Conservation (phyloP, 2,888 invertebrate genomes). For the Archips crataeganus region DNA sequence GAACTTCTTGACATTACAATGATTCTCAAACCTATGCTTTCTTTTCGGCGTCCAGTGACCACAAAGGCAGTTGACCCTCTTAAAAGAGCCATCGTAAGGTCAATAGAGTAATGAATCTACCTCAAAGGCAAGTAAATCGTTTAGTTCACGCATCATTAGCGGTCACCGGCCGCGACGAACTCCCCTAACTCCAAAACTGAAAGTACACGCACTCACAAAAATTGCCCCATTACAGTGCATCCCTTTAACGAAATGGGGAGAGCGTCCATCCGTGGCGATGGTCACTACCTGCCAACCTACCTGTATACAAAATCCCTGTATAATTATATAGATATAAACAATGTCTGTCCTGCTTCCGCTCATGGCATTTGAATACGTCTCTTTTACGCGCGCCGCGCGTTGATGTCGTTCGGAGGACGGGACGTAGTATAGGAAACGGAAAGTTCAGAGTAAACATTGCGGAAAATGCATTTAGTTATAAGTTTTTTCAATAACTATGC, state of each 20-base stretch:
- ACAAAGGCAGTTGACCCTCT: not conserved
- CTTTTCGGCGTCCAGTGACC: not conserved
- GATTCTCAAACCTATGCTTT: not conserved
- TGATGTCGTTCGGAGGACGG: constrained; percentile 77
- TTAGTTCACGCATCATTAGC: constrained; percentile 76
- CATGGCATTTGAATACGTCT: constrained; percentile 58
- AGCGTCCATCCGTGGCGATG: constrained; percentile 77
- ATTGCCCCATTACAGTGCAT: constrained; percentile 67
- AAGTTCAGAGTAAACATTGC: constrained; percentile 48
- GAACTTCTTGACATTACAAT: not conserved
- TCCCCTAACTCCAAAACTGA: constrained; percentile 65
- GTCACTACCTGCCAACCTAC: constrained; percentile 72
- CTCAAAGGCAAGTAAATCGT: constrained; percentile 54
- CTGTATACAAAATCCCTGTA: constrained; percentile 78
- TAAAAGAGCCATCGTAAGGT: constrained; percentile 7
- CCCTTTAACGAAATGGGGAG: constrained; percentile 76
- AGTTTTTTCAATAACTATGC: not conserved
- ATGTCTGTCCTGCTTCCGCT: constrained; percentile 71
- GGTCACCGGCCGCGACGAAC: constrained; percentile 71
- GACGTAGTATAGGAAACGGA: constrained; percentile 57
- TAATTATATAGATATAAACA: constrained; percentile 74
- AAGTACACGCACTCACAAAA: constrained; percentile 65
- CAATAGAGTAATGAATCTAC: constrained; percentile 29
- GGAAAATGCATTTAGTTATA: constrained; percentile 1
- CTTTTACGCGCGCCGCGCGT: constrained; percentile 71